A percentile compares a stretch with the other conserved stretches of the same genome.
These are phyloP conservation scores for Lepus americanus DNA, from an alignment of 2,113 vertebrate species.

Conservation along the genomic window DNA sequence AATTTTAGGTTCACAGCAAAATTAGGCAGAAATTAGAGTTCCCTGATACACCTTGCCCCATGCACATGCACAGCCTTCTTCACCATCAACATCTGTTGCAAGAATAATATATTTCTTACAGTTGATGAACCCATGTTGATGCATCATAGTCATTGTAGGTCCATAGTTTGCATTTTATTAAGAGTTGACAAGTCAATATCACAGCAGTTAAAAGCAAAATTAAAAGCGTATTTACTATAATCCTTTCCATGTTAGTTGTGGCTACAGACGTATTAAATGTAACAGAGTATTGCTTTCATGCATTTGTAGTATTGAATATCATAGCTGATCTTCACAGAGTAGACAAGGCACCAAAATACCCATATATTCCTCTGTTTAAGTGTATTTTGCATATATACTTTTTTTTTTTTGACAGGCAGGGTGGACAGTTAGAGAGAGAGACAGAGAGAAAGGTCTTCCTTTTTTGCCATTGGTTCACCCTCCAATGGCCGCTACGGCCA, in stretches of 20 bases:
- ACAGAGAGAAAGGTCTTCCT: too few relatives aligned
- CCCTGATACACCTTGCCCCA: not conserved
- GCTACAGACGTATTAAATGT: not conserved
- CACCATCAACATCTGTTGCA: not conserved
- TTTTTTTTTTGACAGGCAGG: too few relatives aligned
- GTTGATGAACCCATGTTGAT: not conserved
- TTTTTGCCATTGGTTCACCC: too few relatives aligned
- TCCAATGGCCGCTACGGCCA: too few relatives aligned
- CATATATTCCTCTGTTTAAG: not conserved
- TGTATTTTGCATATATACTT: not conserved
- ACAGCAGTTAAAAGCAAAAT: constrained; percentile 8
- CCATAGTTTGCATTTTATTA: not conserved
- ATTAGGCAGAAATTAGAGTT: not conserved
- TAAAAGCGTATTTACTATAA: not conserved
- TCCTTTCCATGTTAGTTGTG: not conserved
- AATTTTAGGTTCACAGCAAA: not conserved
- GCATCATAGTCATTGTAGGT: not conserved
- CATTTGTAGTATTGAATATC: not conserved
- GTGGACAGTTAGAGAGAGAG: too few relatives aligned
- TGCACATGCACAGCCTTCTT: not conserved
- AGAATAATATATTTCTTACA: not conserved
- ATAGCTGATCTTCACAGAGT: not conserved
- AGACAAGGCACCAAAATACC: not conserved
- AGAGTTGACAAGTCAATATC: not conserved
- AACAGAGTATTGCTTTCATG: not conserved